Percentiles rank a stretch among this genome's conserved stretches.
phyloP scores from a whole-genome alignment of 2,888 invertebrate species.

The Eudasyphora cyanicolor region DNA sequence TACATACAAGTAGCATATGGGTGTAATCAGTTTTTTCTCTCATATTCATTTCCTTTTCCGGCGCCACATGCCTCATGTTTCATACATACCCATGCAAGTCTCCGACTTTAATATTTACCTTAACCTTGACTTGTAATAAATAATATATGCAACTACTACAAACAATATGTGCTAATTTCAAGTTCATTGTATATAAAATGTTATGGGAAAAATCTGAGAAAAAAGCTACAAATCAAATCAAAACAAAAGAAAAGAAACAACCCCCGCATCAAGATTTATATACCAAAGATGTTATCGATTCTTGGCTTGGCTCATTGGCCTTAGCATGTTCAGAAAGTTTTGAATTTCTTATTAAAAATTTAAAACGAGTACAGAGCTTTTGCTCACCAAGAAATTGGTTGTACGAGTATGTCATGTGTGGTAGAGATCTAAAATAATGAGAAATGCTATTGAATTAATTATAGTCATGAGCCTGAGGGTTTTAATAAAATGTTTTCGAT shows the following conservation, averaged over 20 bases:
- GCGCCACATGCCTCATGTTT: neutral
- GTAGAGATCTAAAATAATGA: too few relatives aligned
- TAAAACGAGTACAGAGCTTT: too few relatives aligned
- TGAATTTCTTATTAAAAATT: too few relatives aligned
- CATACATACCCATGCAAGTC: neutral
- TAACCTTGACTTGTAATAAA: constrained; percentile 28
- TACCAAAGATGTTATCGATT: neutral
- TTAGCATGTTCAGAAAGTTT: too few relatives aligned
- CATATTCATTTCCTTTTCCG: neutral
- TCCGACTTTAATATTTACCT: neutral
- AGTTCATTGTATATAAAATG: constrained; percentile 28
- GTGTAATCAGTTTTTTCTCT: neutral
- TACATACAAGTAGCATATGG: constrained; percentile 1
- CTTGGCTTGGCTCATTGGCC: too few relatives aligned
- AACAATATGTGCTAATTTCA: constrained; percentile 34
- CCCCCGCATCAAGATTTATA: neutral
- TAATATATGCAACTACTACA: neutral
- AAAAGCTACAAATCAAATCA: neutral
- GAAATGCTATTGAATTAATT: too few relatives aligned
- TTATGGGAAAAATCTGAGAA: neutral
- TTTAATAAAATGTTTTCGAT: too few relatives aligned
- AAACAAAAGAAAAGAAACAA: neutral
- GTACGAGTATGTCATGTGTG: too few relatives aligned
- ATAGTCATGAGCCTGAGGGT: too few relatives aligned
- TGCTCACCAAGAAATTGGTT: too few relatives aligned